Evolutionary conservation across 1,140 invertebrate genomes (phyloP).

Genomic region (Maconellicoccus hirsutus): DNA sequence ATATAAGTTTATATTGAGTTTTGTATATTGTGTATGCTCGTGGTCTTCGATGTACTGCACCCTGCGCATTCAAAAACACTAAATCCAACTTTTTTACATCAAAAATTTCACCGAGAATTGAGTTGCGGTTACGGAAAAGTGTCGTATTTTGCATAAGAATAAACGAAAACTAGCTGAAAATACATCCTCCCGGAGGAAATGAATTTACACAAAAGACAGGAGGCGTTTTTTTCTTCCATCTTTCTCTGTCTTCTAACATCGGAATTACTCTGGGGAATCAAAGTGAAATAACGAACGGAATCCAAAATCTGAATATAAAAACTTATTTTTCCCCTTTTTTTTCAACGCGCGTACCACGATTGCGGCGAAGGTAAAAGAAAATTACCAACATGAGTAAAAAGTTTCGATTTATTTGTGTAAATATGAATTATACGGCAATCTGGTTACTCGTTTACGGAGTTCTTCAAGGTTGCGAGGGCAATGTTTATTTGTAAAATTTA

Average conservation of each 20-base stretch:
- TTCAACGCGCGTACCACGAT: background rate
- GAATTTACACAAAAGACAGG: conserved; percentile 8
- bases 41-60: background rate
- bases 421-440: no score
- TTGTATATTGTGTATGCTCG: background rate
- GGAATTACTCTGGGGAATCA: background rate
- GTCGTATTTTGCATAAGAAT: conserved; percentile 9
- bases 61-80: background rate
- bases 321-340: background rate
- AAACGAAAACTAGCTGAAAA: conserved; percentile 5
- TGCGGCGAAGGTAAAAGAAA: background rate
- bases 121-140: conserved; percentile 7
- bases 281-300: conserved; percentile 3
- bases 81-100: background rate
- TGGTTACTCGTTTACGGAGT: no score
- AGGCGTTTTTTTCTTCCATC: background rate
- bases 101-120: conserved; percentile 3
- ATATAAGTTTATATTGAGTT: background rate
- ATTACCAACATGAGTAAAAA: background rate
- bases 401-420: conserved; percentile 5
- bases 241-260: background rate
- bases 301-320: background rate
- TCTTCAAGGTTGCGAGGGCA: no score
- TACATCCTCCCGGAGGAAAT: background rate
- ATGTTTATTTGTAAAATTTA: no score